Base-by-base conservation (phyloP, 2,113 vertebrate genomes). In the Sinocyclocheilus maitianheensis region DNA sequence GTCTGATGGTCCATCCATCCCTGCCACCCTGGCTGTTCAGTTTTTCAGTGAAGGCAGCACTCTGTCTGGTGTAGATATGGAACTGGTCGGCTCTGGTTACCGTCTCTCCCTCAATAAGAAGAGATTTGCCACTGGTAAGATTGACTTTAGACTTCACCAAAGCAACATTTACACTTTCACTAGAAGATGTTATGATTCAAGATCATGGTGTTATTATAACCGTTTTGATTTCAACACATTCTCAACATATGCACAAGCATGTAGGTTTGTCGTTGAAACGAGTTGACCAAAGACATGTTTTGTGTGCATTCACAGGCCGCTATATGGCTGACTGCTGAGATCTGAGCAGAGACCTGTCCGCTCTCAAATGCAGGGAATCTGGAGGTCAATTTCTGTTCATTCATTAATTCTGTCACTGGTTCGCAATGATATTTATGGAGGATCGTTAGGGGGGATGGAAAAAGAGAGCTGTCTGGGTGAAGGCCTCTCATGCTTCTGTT, bases 261-360 rank as follows among this genome's bases (percentile, higher is more conserved):
- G 20, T 18, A 81, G 6, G 30, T 46, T 80, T 53, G 72, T 63
- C 53, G 24, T 53, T 40, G 18, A 43, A 43, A 43, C 0, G 43
- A 43, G 22, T 30, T 43, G 20, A 43, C 2, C 18, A n/a, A 0
- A 51, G 30, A 14, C 2, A 0, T 86, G 18, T 86, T 65, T 46
- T 86, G 53, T 93, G 72, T 94, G n/a, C 93, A 91, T 94, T 94
- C 13, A 74, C 89, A 99, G 98, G 98, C 83, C 96, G 97, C 26
- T 99, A 99, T 86, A 97, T 99, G 97, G 98, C 98, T 60, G 98
- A 99, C 91, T 98, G 95, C 93, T 99, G 95, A 99, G 90, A 87
- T 89, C 48, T 89, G 87, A 24, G 85, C 60, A 55, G 67, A 90
- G 81, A 30, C 85, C 89, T 90, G 87, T 93, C 51, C 79, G 10